phyloP scores from a whole-genome alignment of 2,797 vertebrate genomes.

The Anableps anableps region DNA sequence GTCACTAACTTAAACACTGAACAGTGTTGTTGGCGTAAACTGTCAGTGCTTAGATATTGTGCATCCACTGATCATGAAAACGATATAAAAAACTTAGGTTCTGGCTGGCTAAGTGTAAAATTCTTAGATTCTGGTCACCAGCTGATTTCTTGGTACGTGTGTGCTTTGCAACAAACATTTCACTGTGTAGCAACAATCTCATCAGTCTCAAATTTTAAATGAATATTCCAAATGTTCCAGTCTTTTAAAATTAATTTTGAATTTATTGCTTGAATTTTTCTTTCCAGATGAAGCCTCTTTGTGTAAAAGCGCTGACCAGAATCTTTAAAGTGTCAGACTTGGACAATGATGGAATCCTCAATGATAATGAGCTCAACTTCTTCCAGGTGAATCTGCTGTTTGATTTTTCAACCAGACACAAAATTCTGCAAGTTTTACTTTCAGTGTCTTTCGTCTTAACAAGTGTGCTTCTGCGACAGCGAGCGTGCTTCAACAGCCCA shows the following conservation, averaged over 20 bases:
- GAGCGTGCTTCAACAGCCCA: constrained; percentile 95
- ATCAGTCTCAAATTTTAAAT: too few relatives aligned
- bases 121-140: too few relatives aligned
- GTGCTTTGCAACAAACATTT: background rate
- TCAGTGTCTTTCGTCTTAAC: background rate
- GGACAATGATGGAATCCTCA: constrained; percentile 94
- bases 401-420: background rate
- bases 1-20: background rate
- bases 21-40: background rate
- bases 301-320: constrained; percentile 91
- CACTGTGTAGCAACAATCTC: background rate
- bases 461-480: constrained; percentile 72
- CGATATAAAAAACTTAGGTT: background rate
- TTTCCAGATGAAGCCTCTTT: constrained; percentile 91
- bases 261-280: background rate
- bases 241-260: background rate
- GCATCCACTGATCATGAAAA: background rate
- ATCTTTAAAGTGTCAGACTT: constrained; percentile 97
- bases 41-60: background rate
- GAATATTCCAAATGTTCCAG: too few relatives aligned
- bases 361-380: constrained; percentile 94
- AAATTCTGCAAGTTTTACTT: background rate
- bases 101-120: background rate
- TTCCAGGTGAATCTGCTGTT: constrained; percentile 86
- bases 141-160: background rate